Percentiles rank a stretch among this genome's conserved stretches.
Conservation (phyloP, 2,797 vertebrate genomes). For the Anguilla marmorata region DNA sequence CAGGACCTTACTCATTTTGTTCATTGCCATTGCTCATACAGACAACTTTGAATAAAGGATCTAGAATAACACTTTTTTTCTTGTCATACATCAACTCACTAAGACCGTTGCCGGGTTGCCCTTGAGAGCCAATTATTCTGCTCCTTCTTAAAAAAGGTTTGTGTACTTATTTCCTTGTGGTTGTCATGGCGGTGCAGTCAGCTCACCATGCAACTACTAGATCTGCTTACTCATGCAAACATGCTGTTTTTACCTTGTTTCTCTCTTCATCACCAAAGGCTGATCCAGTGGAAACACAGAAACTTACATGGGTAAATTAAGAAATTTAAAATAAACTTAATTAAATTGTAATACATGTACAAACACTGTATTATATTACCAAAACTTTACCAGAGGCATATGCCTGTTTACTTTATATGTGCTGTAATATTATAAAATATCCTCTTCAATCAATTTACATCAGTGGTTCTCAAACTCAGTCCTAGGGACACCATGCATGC, state of each 20-base stretch:
- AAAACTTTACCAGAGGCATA: background rate
- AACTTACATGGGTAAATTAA: background rate
- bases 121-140: background rate
- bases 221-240: background rate
- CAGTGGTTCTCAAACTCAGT: background rate
- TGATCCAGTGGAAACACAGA: background rate
- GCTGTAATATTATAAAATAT: background rate
- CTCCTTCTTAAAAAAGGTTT: background rate
- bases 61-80: background rate
- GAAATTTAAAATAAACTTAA: too few species aligned
- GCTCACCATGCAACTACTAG: background rate
- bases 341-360: background rate
- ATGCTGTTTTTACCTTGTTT: background rate
- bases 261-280: background rate
- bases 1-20: background rate
- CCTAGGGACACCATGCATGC: background rate
- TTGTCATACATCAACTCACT: background rate
- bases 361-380: background rate
- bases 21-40: background rate
- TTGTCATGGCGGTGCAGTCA: background rate
- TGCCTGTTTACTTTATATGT: background rate
- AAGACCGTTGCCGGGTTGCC: background rate
- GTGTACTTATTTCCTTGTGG: background rate
- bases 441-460: background rate
- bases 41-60: background rate